These are phyloP conservation scores for Urosaurus nigricauda DNA, from an alignment of 2,797 vertebrate species.

Conservation along the genomic window DNA sequence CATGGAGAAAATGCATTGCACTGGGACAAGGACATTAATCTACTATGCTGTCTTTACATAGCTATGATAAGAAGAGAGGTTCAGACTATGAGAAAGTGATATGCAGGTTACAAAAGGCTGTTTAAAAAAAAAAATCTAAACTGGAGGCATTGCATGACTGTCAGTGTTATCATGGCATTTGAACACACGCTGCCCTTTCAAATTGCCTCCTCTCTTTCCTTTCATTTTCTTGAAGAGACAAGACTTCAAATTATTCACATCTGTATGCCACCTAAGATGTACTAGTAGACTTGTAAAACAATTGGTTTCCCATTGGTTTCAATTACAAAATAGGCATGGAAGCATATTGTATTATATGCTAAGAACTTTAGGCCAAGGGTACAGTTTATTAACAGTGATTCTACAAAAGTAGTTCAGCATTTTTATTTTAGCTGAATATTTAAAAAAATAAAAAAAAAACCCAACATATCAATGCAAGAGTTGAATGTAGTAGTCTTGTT, in stretches of 20 bases:
- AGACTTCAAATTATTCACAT: neutral
- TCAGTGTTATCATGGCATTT: constrained; percentile 11
- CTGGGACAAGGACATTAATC: no score
- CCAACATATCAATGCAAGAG: constrained; percentile 71
- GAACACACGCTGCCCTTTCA: neutral
- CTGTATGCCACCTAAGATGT: accelerated
- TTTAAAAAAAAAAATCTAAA: neutral
- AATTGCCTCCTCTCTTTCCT: neutral
- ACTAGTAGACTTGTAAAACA: accelerated
- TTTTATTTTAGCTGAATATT: constrained; percentile 64
- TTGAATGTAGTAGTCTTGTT: constrained; percentile 57
- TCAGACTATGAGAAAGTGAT: neutral
- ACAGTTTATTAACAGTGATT: constrained; percentile 73
- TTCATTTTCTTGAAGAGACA: neutral
- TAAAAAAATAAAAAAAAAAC: constrained; percentile 55
- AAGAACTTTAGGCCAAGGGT: neutral
- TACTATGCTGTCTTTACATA: neutral
- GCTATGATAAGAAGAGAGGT: neutral
- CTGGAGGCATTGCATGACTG: neutral
- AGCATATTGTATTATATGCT: constrained; percentile 45
- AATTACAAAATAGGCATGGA: neutral
- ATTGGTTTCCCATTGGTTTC: accelerated
- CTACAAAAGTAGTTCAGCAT: constrained; percentile 61
- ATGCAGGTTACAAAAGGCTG: neutral
- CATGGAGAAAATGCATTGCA: neutral